Evolutionary conservation across 2,888 invertebrate genomes (phyloP), one percentile per base, ranked within the genome.

Genomic region (Onchidella celtica): DNA sequence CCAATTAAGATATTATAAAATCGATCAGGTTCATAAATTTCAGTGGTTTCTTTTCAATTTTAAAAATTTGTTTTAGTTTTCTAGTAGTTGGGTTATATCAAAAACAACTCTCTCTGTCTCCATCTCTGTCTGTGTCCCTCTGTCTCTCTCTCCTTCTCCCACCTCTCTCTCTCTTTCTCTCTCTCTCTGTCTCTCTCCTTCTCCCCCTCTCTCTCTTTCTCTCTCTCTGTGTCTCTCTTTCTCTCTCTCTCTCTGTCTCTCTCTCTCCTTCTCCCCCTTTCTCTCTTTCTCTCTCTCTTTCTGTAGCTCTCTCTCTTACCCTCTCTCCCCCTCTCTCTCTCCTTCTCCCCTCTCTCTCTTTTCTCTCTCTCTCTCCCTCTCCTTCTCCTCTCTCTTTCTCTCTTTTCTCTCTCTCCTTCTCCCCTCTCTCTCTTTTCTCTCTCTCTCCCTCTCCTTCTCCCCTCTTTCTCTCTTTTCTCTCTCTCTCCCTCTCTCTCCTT

Each of bases 321-420:
- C 24, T 36, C 59, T 57, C 32, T 24, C 27, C 32, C 38, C n/a
- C 59, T 40, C 24, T 11, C n/a, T 38, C 34, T 57, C 59, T 59
- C 21, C n/a, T 55, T 11, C n/a, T 1, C 29, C 21, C 47, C 24
- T 34, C 24, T 63, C n/a, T 3, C 24, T 66, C 32, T 24, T 63
- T 70, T 27, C 27, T 55, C 17, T 32, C 36, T 27, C 36, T 66
- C 27, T 73, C 27, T 21, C 24, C 34, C 32, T 27, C 32, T 34
- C n/a, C 34, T n/a, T 21, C 57, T 66, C 61, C 61, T 55, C 17
- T 29, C 68, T 27, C 61, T 32, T 66, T 21, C n/a, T 32, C 38
- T 38, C 74, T 34, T 34, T 47, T 73, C 66, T 36, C 24, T 34
- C 27, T 55, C 70, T 66, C 36, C 40, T n/a, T 73, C 47, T 65